phyloP scores from a whole-genome alignment of 1,140 invertebrate species.

The Brachionus rotundiformis region DNA sequence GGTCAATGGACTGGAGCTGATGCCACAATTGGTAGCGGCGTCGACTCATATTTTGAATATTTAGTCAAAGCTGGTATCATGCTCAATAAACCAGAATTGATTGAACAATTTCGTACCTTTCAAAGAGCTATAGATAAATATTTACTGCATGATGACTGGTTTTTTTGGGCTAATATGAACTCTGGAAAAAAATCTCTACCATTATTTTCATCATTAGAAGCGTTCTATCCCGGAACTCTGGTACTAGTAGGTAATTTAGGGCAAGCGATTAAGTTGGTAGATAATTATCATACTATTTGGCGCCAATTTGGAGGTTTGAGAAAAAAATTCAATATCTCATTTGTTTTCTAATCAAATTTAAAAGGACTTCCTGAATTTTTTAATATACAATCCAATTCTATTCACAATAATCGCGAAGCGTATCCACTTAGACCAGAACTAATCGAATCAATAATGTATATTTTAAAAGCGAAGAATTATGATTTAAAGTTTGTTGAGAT shows the following conservation, averaged over 20 bases:
- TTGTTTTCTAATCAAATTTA: not conserved
- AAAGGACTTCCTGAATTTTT: slow-evolving; percentile 49
- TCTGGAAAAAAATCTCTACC: slow-evolving; percentile 91
- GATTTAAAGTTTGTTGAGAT: slow-evolving; percentile 31
- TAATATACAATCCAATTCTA: slow-evolving; percentile 36
- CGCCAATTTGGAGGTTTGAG: slow-evolving; percentile 19
- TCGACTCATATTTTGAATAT: slow-evolving; percentile 99
- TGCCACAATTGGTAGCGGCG: slow-evolving; percentile 83
- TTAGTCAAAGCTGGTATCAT: slow-evolving; percentile 85
- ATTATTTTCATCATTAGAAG: slow-evolving; percentile 95
- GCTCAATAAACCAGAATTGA: slow-evolving; percentile 76
- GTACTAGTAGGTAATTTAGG: slow-evolving; percentile 64
- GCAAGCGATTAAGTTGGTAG: not conserved
- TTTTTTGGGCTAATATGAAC: slow-evolving; percentile 89
- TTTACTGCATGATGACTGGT: slow-evolving; percentile 81
- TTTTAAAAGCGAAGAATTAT: slow-evolving; percentile 12
- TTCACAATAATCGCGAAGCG: slow-evolving; percentile 34
- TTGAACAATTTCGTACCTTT: slow-evolving; percentile 70
- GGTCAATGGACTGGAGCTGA: slow-evolving; percentile 96
- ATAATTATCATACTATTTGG: slow-evolving; percentile 47
- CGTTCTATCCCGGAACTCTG: slow-evolving; percentile 94
- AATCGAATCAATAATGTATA: slow-evolving; percentile 51
- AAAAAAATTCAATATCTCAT: too few species aligned
- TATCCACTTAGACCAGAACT: slow-evolving; percentile 38
- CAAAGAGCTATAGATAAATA: slow-evolving; percentile 79